These are phyloP conservation scores for Tinamus major DNA, from an alignment of 2,797 vertebrate genomes.

Conservation along the genomic window DNA sequence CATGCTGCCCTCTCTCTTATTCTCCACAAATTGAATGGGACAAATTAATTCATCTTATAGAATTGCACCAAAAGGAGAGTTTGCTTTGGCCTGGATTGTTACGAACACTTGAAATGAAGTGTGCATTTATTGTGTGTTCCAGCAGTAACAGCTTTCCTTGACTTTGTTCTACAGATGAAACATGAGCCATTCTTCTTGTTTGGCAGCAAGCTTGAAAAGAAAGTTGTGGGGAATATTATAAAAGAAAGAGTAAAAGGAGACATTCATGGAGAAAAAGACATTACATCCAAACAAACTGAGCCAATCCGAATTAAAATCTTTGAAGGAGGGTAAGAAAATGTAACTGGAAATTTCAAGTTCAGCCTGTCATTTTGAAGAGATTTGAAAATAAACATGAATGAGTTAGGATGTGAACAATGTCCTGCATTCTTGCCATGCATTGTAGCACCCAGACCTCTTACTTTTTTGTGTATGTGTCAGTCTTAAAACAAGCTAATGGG, in stretches of 20 bases:
- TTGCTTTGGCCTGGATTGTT: slow-evolving; percentile 57
- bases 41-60: slow-evolving; percentile 2
- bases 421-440: neutral
- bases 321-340: slow-evolving; percentile 95
- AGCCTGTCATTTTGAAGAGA: slow-evolving; percentile 35
- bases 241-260: slow-evolving; percentile 95
- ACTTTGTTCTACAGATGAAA: slow-evolving; percentile 87
- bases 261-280: slow-evolving; percentile 92
- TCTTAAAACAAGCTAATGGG: neutral
- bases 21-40: neutral
- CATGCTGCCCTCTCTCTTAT: neutral
- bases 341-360: slow-evolving; percentile 54
- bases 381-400: slow-evolving; percentile 23
- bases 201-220: slow-evolving; percentile 90
- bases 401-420: slow-evolving; percentile 30
- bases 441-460: neutral
- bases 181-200: slow-evolving; percentile 92
- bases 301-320: slow-evolving; percentile 98
- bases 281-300: slow-evolving; percentile 88
- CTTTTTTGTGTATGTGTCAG: slow-evolving; percentile 30
- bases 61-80: slow-evolving; percentile 22
- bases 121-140: slow-evolving; percentile 49
- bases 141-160: slow-evolving; percentile 69
- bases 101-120: slow-evolving; percentile 62
- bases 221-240: slow-evolving; percentile 89